phyloP scores from a whole-genome alignment of 2,797 vertebrate genomes.

The Pantherophis vulpinus region DNA sequence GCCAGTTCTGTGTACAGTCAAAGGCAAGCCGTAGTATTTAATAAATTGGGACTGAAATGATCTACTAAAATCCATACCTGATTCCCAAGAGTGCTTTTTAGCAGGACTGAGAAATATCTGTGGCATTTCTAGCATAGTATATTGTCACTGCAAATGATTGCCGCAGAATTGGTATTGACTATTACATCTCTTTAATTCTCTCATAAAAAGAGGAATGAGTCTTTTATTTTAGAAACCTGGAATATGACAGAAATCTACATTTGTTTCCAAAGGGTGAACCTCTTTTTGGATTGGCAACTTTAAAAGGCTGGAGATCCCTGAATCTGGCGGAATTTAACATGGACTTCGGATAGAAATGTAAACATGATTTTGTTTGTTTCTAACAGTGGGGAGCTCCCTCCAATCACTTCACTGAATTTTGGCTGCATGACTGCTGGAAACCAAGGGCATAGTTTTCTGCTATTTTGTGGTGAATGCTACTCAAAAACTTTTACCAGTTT shows the following conservation, averaged over 20 bases:
- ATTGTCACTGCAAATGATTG: conserved; percentile 52
- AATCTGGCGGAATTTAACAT: conserved; percentile 11
- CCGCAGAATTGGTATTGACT: conserved; percentile 52
- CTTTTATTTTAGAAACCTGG: not conserved
- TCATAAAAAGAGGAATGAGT: conserved; percentile 14
- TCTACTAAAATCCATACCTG: conserved; percentile 59
- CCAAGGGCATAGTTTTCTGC: not conserved
- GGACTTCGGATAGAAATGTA: not conserved
- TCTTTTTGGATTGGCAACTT: conserved; percentile 31
- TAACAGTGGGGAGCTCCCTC: not conserved
- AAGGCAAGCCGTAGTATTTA: conserved; percentile 50
- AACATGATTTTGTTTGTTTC: not conserved
- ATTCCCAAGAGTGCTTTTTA: conserved; percentile 61
- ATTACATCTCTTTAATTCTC: conserved; percentile 57
- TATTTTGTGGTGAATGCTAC: not conserved
- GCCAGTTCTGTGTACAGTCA: conserved; percentile 69
- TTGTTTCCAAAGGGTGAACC: conserved; percentile 32
- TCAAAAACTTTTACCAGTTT: not conserved
- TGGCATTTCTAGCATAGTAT: conserved; percentile 39
- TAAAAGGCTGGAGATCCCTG: not conserved
- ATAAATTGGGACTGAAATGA: conserved; percentile 65
- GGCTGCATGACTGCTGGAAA: not conserved
- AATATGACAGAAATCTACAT: conserved; percentile 18
- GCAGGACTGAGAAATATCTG: conserved; percentile 61
- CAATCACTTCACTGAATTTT: not conserved